Conservation (phyloP, 2,888 invertebrate species). For the Oligia strigilis region DNA sequence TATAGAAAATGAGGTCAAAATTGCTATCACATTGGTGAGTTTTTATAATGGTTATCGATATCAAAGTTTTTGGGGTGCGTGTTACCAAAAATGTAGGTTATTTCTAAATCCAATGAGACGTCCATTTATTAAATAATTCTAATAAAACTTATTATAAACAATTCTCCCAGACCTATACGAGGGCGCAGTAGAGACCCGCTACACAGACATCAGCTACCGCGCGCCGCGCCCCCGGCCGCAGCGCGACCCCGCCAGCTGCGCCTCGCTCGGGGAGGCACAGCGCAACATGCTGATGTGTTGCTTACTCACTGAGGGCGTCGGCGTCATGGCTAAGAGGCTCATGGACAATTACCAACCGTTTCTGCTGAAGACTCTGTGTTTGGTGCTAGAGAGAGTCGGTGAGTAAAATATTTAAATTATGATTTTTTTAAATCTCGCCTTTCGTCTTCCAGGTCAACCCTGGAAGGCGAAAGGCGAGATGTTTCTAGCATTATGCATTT, state of each 20-base stretch:
- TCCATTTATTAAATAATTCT: background rate
- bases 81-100: background rate
- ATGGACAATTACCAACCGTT: slow-evolving; percentile 90
- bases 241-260: slow-evolving; percentile 66
- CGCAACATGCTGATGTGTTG: slow-evolving; percentile 92
- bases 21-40: background rate
- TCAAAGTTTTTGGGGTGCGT: background rate
- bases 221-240: slow-evolving; percentile 57
- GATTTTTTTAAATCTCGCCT: no score
- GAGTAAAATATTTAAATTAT: slow-evolving; percentile 41
- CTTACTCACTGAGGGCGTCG: slow-evolving; percentile 93
- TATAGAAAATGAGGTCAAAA: background rate
- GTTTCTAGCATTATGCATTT: background rate
- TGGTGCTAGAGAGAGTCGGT: slow-evolving; percentile 94
- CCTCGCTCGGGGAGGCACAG: slow-evolving; percentile 86
- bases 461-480: background rate
- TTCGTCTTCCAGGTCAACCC: background rate
- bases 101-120: background rate
- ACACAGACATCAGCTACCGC: slow-evolving; percentile 83
- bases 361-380: slow-evolving; percentile 92
- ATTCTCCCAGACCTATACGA: slow-evolving; percentile 81
- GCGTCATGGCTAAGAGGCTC: slow-evolving; percentile 90
- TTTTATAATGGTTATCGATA: background rate
- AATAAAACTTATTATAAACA: background rate
- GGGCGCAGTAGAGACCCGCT: slow-evolving; percentile 82